Base-by-base conservation (phyloP, 2,888 invertebrate species). In the Biston betularia region DNA sequence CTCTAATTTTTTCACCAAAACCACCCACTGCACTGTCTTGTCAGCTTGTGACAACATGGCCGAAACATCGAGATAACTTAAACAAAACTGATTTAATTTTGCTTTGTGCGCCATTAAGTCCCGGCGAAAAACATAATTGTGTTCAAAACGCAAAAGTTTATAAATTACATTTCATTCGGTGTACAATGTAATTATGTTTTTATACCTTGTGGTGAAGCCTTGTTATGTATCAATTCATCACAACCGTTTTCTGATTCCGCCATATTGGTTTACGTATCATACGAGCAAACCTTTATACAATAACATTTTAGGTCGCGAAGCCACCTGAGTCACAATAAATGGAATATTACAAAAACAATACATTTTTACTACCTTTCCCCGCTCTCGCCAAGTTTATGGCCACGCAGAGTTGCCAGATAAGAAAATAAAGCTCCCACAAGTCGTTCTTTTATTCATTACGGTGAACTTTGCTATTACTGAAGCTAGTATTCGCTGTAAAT, bases 371-470 rank as follows among this genome's bases (percentile, higher is more conserved):
- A 40, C 15, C 24, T 59, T 24, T 53, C 42, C 50, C 55, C 58
- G 46, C 34, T 56, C 14, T 61, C 64, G 46, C 65, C 35, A 9
- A 48, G 61, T 73, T 73, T 71, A 73, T 65, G 63, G 68, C 70
- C 68, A 53, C 69, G 63, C 70, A 52, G 38, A 50, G 63, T 61
- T 63, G 68, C 61, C 54, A 65, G 63, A 60, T 65, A 63, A 60
- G 60, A 62, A 59, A 68, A 70, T 71, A 75, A 75, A 73, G 50
- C 58, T 61, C 52, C 60, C 65, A 50, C 58, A 61, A 59, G 57
- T 58, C 40, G 58, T 64, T 74, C 63, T 75, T 74, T 76, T 75
- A 76, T 78, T 75, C 76, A 76, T 70, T 68, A 68, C 69, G 65
- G 68, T 61, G 56, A 73, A 63, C 58, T 69, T 61, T 56, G 56